phyloP scores from a whole-genome alignment of 64 coral and sea anemone genomes.

The Actinia equina region DNA sequence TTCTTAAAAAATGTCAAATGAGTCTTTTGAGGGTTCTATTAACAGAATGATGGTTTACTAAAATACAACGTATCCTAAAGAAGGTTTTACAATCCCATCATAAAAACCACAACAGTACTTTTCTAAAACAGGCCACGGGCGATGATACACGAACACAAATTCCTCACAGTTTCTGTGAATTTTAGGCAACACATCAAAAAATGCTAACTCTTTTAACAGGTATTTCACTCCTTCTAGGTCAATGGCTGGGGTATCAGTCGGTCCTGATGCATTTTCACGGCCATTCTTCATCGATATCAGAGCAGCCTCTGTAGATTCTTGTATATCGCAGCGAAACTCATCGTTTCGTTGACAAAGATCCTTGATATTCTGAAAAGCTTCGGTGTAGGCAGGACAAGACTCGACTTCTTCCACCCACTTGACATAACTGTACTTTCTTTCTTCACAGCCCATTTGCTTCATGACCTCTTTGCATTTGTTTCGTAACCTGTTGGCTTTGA shows the following conservation, averaged over 20 bases:
- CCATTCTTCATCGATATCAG: constrained; percentile 50
- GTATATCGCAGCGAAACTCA: constrained; percentile 42
- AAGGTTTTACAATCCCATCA: constrained; percentile 33
- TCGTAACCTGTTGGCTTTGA: constrained; percentile 55
- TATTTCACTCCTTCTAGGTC: constrained; percentile 74
- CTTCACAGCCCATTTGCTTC: neutral
- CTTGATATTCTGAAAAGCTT: constrained; percentile 46
- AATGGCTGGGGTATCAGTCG: neutral
- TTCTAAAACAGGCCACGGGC: constrained; percentile 63
- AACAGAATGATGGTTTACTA: no score
- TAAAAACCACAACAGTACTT: constrained; percentile 59
- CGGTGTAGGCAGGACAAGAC: constrained; percentile 25
- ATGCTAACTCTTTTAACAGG: constrained; percentile 72
- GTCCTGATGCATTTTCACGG: constrained; percentile 25
- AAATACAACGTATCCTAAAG: constrained; percentile 51
- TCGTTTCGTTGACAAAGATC: constrained; percentile 64
- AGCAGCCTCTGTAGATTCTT: constrained; percentile 49
- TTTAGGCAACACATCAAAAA: constrained; percentile 34
- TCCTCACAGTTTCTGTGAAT: constrained; percentile 65
- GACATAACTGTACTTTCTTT: constrained; percentile 35
- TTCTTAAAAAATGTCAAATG: no score
- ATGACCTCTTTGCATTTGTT: constrained; percentile 72
- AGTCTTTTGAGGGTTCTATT: no score
- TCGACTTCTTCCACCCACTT: constrained; percentile 73
- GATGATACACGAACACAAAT: constrained; percentile 80